Conservation (phyloP, 2,797 vertebrate genomes). For the Argentina silus region DNA sequence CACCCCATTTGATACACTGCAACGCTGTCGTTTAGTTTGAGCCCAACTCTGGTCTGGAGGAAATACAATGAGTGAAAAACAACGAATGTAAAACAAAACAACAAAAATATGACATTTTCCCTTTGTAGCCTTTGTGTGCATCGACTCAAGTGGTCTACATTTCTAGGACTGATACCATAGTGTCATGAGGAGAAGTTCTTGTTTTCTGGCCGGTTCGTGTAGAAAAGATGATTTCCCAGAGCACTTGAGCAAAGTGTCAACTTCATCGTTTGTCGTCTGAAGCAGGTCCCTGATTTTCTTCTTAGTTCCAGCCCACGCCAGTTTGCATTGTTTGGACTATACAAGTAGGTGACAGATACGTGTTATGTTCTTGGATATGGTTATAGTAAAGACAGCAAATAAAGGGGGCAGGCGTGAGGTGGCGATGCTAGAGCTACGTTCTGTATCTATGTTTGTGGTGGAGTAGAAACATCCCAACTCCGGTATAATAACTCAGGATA, state of each 20-base stretch:
- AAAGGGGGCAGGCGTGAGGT: constrained; percentile 41
- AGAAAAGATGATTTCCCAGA: constrained; percentile 40
- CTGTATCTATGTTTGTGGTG: constrained; percentile 49
- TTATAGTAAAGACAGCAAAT: constrained; percentile 58
- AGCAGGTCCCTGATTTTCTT: constrained; percentile 60
- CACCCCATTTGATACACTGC: constrained; percentile 20
- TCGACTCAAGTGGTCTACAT: constrained; percentile 34
- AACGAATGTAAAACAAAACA: constrained; percentile 22
- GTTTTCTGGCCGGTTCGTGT: constrained; percentile 39
- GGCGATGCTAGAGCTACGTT: constrained; percentile 53
- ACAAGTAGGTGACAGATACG: constrained; percentile 42
- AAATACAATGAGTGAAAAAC: constrained; percentile 9
- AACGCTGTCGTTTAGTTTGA: constrained; percentile 30
- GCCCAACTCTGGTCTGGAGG: constrained; percentile 50
- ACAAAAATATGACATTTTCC: constrained; percentile 6
- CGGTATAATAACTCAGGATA: constrained; percentile 52
- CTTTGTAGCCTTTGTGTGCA: constrained; percentile 20
- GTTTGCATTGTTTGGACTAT: constrained; percentile 53
- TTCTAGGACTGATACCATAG: constrained; percentile 39
- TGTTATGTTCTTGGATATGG: constrained; percentile 49
- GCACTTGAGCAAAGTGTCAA: constrained; percentile 41
- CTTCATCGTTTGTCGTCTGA: constrained; percentile 45
- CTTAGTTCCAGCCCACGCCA: constrained; percentile 42
- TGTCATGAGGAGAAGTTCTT: constrained; percentile 44
- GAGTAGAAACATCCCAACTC: constrained; percentile 67